phyloP scores from a whole-genome alignment of 2,888 invertebrate species.

The Perizoma affinitatum region DNA sequence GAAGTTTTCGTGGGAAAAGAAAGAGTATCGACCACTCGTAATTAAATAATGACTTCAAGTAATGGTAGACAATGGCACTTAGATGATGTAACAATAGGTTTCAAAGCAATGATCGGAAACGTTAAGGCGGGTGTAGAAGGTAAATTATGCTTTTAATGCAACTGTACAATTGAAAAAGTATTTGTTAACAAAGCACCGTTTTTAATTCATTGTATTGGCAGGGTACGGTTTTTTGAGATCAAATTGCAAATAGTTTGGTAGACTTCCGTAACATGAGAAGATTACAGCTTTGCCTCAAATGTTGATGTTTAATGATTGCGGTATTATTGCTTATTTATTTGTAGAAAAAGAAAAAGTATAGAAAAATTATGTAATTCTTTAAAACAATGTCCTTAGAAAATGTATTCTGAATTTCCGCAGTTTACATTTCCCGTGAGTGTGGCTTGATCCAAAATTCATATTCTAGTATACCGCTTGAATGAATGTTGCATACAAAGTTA shows the following conservation, averaged over 20 bases:
- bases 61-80: constrained; percentile 37
- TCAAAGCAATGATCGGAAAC: constrained; percentile 22
- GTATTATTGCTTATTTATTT: too few species aligned
- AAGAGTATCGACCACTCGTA: constrained; percentile 29
- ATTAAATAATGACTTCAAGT: constrained; percentile 36
- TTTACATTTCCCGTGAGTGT: too few species aligned
- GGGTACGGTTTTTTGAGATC: background rate
- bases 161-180: background rate
- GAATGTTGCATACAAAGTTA: constrained; percentile 23
- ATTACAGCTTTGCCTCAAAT: background rate
- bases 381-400: too few species aligned
- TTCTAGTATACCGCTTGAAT: background rate
- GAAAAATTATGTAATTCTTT: too few species aligned
- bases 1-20: constrained; percentile 33
- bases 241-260: background rate
- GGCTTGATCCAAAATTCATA: too few species aligned
- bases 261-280: constrained; percentile 2
- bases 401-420: constrained; percentile 14
- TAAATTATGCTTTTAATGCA: constrained; percentile 6
- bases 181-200: background rate
- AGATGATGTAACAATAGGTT: constrained; percentile 37
- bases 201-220: background rate
- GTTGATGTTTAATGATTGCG: too few species aligned
- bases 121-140: background rate
- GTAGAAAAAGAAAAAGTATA: too few species aligned